Base-by-base conservation (phyloP, 23 tunicate genomes). In the Aplidium turbinatum region DNA sequence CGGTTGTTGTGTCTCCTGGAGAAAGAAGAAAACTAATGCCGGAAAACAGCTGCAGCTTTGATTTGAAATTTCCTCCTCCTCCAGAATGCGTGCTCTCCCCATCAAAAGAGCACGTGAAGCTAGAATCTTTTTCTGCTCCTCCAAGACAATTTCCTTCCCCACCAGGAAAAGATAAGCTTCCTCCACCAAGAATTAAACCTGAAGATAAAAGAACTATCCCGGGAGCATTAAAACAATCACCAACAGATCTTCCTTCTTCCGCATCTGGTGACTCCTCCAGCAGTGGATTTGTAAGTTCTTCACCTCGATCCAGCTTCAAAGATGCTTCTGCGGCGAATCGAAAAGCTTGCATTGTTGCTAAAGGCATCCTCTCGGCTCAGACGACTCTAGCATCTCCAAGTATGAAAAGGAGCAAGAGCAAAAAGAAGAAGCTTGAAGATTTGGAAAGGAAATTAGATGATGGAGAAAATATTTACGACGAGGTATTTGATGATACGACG, bases 311-410 rank as follows among this genome's bases (percentile, higher is more conserved):
- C 19, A 33, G 33, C 6, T 25, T 35, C 11, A 73, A 21, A 53
- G 63, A 58, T 34, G 60, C 29, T 9, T 19, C 62, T 20, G 28
- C 58, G 28, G 47, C 78, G 26, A 57, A 70, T 4, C 29, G 82
- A 38, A 77, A 60, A 33, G 91, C 70, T 40, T 45, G 69, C 30
- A 77, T 85, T 60, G 83, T 77, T 31, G 83, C 83, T 32, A 85
- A 85, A 50, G 91, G 83, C n/a, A 64, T 85, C 1, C 68, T 85
- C 27, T 75, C 91, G 11, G 91, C 91, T 23, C 91, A 85, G 42
- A 58, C 75, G 19, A 39, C 67, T 20, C 54, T 73, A 33, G 76
- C 58, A 22, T 62, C 79, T 1, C 68, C 70, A 5, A 82, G 34
- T 4, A 57, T 19, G 35, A 22, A 33, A 31, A 78, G 50, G 47